These are phyloP conservation scores for Neoascia interrupta DNA, from an alignment of 2,888 invertebrate species.

Conservation along the genomic window DNA sequence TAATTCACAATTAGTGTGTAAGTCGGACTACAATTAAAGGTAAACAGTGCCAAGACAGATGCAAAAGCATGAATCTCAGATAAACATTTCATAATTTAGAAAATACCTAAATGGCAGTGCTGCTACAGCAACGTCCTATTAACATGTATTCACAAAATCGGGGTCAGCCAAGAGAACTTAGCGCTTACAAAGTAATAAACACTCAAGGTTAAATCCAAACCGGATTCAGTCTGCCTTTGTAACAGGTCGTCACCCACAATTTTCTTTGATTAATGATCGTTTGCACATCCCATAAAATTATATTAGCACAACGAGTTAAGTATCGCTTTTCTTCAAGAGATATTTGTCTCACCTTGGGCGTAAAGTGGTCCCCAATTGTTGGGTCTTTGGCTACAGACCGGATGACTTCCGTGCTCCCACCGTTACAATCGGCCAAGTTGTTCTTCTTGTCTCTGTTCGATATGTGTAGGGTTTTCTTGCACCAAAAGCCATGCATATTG, in stretches of 20 bases:
- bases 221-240: constrained; percentile 33
- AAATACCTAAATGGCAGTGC: too few species aligned
- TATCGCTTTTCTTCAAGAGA: too few species aligned
- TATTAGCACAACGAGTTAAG: not conserved
- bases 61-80: too few species aligned
- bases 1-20: too few species aligned
- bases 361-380: constrained; percentile 47
- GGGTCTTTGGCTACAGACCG: constrained; percentile 16
- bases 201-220: too few species aligned
- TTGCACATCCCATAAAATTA: constrained; percentile 2
- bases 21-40: too few species aligned
- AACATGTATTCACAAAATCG: too few species aligned
- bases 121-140: too few species aligned
- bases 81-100: too few species aligned
- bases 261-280: constrained; percentile 33
- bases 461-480: constrained; percentile 75
- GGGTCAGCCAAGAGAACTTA: too few species aligned
- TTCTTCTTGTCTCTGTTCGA: constrained; percentile 44
- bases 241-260: constrained; percentile 14
- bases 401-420: constrained; percentile 66
- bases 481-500: constrained; percentile 79
- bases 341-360: constrained; percentile 55
- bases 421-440: constrained; percentile 19
- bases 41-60: too few species aligned
- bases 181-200: too few species aligned